These are phyloP conservation scores for Numenius arquata DNA, from an alignment of 2,113 vertebrate genomes.

Conservation along the genomic window DNA sequence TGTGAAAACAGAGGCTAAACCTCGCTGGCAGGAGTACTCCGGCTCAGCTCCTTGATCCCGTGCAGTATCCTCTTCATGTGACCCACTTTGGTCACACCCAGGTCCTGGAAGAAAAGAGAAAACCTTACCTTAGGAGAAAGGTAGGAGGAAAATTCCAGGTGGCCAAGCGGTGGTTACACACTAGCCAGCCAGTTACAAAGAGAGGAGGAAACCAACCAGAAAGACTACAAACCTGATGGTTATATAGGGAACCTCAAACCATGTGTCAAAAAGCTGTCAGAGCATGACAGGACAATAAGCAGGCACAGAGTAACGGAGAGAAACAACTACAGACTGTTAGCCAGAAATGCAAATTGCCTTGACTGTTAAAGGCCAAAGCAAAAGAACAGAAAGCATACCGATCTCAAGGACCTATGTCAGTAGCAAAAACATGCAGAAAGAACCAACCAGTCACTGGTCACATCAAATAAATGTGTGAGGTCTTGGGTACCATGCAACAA, in stretches of 20 bases:
- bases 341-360: background rate
- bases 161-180: background rate
- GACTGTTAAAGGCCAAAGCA: background rate
- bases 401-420: background rate
- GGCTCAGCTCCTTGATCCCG: slow-evolving; percentile 91
- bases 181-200: background rate
- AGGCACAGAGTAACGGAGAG: background rate
- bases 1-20: slow-evolving; percentile 75
- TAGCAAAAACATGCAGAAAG: background rate
- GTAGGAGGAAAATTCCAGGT: background rate
- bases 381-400: background rate
- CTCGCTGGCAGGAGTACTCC: slow-evolving; percentile 84
- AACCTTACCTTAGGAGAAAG: background rate
- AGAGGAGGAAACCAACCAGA: background rate
- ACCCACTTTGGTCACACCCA: slow-evolving; percentile 96
- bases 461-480: background rate
- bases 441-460: background rate
- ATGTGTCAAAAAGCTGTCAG: background rate
- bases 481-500: background rate
- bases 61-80: slow-evolving; percentile 98
- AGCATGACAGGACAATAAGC: background rate
- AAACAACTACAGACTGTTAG: background rate
- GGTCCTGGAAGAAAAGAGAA: slow-evolving; percentile 80
- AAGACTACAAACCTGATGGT: background rate
- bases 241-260: background rate